Evolutionary conservation across 2,113 vertebrate genomes (phyloP).

Genomic region (Dipodomys stephensi): DNA sequence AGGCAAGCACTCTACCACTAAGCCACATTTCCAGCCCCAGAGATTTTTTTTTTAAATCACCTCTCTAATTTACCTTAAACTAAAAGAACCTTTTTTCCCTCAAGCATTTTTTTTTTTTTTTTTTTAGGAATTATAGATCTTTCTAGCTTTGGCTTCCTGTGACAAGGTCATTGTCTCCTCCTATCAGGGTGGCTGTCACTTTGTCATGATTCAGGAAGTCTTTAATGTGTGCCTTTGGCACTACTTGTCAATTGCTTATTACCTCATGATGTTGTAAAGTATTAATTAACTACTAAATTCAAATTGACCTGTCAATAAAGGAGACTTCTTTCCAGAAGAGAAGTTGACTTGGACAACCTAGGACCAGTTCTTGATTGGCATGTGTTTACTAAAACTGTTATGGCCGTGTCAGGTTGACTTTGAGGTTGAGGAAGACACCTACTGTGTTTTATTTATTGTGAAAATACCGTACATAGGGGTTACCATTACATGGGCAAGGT

Average conservation of each 20-base stretch:
- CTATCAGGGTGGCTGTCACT: slow-evolving; percentile 5
- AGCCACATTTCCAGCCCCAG: too few species aligned
- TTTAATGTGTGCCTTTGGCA: slow-evolving; percentile 59
- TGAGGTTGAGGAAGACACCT: background rate
- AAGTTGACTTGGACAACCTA: background rate
- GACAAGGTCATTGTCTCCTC: slow-evolving; percentile 13
- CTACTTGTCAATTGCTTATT: slow-evolving; percentile 59
- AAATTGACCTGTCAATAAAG: slow-evolving; percentile 64
- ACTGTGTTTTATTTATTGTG: background rate
- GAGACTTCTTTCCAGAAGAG: slow-evolving; percentile 65
- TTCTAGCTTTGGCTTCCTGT: slow-evolving; percentile 16
- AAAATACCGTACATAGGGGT: too few species aligned
- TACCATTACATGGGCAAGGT: too few species aligned
- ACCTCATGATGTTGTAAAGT: slow-evolving; percentile 55
- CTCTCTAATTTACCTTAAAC: background rate
- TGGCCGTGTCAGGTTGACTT: background rate
- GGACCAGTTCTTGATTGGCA: background rate
- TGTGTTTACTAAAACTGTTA: background rate
- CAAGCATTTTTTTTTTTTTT: background rate
- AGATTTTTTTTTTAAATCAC: too few species aligned
- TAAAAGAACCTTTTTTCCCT: slow-evolving; percentile 29
- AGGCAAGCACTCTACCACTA: too few species aligned
- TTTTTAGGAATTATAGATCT: background rate
- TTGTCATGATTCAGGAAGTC: background rate
- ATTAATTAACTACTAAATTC: slow-evolving; percentile 49